phyloP scores from a whole-genome alignment of 1,140 invertebrate species.

The Listronotus oregonensis region DNA sequence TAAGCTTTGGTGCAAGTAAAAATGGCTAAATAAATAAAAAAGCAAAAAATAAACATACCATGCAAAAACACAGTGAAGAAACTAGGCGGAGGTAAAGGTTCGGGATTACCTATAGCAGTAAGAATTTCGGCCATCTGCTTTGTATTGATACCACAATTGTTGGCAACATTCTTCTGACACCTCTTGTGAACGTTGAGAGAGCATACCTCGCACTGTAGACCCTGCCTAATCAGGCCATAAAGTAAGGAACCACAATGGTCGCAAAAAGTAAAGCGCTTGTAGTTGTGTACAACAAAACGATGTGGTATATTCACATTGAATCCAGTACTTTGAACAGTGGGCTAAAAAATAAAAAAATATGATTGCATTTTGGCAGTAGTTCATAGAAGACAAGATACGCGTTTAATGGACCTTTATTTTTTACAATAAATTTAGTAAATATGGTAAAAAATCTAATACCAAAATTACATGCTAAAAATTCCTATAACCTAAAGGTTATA shows the following conservation, averaged over 20 bases:
- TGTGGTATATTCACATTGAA: conserved; percentile 99
- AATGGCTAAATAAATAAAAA: conserved; percentile 15
- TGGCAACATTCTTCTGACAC: conserved; percentile 98
- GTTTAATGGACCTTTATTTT: no score
- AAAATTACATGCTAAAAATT: no score
- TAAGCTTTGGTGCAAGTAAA: background rate
- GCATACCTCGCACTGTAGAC: conserved; percentile 96
- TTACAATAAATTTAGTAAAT: no score
- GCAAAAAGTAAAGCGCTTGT: conserved; percentile 98
- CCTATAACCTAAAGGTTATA: no score
- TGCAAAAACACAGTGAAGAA: conserved; percentile 26
- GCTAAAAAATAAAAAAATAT: conserved; percentile 51
- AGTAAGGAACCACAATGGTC: conserved; percentile 97
- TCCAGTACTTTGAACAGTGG: conserved; percentile 70
- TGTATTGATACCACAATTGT: conserved; percentile 98
- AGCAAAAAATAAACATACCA: conserved; percentile 29
- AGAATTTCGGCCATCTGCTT: conserved; percentile 95
- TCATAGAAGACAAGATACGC: no score
- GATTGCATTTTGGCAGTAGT: background rate
- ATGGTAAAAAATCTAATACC: no score
- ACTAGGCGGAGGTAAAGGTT: conserved; percentile 20
- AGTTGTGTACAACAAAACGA: conserved; percentile 90
- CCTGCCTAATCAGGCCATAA: conserved; percentile 96
- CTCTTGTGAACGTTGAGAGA: conserved; percentile 98
- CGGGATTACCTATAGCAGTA: conserved; percentile 76